Percentiles rank a stretch among this genome's conserved stretches.
phyloP scores from a whole-genome alignment of 2,888 invertebrate species.

The Poecilus cupreus region DNA sequence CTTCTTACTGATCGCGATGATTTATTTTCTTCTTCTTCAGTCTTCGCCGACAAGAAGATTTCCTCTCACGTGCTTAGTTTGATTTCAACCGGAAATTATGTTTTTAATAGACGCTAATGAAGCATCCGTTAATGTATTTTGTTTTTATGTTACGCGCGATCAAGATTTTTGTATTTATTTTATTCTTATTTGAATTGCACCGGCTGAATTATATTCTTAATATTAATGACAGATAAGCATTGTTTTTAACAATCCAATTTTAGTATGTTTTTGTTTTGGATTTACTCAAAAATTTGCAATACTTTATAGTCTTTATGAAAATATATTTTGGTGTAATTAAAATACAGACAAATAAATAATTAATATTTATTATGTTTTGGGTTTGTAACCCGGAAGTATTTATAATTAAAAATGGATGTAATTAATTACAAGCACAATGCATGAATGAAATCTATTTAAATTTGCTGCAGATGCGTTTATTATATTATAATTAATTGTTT shows the following conservation, averaged over 20 bases:
- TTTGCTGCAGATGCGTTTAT: conserved; percentile 1
- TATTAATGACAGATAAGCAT: too few species aligned
- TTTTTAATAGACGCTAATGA: conserved; percentile 55
- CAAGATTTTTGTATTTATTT: too few species aligned
- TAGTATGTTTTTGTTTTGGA: neutral
- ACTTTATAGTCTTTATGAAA: too few species aligned
- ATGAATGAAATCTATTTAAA: conserved; percentile 21
- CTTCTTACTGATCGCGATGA: conserved; percentile 34
- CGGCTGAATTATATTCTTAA: too few species aligned
- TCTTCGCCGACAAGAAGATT: conserved; percentile 43
- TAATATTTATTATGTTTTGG: conserved; percentile 11
- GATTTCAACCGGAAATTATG: conserved; percentile 51
- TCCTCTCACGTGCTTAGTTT: conserved; percentile 39
- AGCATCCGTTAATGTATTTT: conserved; percentile 53
- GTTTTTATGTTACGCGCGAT: too few species aligned
- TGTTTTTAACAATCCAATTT: too few species aligned
- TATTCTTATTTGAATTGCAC: too few species aligned
- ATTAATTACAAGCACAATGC: conserved; percentile 5
- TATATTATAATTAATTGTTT: conserved; percentile 12
- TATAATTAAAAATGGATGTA: conserved; percentile 19
- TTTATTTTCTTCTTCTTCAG: conserved; percentile 30
- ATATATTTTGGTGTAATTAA: too few species aligned
- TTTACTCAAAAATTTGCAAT: neutral
- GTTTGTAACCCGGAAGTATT: neutral
- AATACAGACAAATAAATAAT: conserved; percentile 16